Percentiles rank a stretch among this genome's conserved stretches.
These are phyloP conservation scores for Craseonycteris thonglongyai DNA, from an alignment of 2,113 vertebrate species.

Conservation along the genomic window DNA sequence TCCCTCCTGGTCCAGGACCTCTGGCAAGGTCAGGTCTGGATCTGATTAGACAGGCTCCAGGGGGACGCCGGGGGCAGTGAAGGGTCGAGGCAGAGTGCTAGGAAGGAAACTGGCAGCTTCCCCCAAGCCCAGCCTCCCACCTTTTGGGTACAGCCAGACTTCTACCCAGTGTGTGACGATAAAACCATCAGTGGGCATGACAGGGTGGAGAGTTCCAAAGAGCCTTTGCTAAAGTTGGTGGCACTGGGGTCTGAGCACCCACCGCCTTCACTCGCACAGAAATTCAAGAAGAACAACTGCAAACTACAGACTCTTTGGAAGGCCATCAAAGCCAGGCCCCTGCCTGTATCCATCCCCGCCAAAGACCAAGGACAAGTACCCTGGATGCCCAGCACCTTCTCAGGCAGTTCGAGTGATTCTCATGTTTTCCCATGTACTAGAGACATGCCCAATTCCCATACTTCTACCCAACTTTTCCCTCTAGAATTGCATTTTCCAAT, in stretches of 20 bases:
- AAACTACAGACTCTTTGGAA: background rate
- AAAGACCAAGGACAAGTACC: background rate
- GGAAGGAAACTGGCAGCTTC: background rate
- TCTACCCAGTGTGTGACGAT: background rate
- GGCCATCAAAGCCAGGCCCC: background rate
- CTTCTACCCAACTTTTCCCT: background rate
- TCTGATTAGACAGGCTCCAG: constrained; percentile 68
- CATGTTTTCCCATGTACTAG: background rate
- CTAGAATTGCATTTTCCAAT: background rate
- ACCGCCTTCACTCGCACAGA: too few relatives aligned
- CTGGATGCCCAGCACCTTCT: background rate
- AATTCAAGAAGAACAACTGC: background rate
- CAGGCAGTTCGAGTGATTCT: background rate
- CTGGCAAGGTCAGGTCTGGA: constrained; percentile 61
- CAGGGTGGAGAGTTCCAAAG: background rate
- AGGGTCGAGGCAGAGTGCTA: background rate
- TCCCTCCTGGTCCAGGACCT: constrained; percentile 45
- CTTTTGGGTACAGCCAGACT: background rate
- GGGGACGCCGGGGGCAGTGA: background rate
- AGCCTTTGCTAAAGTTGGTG: background rate
- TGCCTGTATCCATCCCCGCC: background rate
- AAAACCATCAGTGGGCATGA: background rate
- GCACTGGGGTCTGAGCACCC: background rate
- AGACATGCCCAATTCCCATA: background rate
- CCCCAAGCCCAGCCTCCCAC: background rate